These are phyloP conservation scores for Malacoctenus gilli DNA, from an alignment of 2,797 vertebrate species.

Conservation along the genomic window DNA sequence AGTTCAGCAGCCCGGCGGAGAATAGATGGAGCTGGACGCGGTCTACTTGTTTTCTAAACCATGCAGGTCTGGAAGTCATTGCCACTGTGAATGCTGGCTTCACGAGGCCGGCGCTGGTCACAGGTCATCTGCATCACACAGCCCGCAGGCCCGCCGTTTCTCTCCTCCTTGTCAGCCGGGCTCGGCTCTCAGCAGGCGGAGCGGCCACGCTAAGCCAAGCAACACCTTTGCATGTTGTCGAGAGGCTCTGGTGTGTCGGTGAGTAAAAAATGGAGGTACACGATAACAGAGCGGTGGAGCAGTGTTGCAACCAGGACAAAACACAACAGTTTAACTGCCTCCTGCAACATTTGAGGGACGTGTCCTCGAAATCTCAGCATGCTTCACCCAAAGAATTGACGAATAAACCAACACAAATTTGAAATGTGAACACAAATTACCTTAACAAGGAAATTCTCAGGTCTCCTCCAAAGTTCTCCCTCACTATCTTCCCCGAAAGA, in stretches of 20 bases:
- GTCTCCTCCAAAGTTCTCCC: too few species aligned
- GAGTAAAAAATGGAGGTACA: background rate
- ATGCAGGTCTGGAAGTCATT: constrained; percentile 61
- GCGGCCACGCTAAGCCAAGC: constrained; percentile 36
- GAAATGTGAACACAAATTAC: too few species aligned
- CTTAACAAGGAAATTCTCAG: too few species aligned
- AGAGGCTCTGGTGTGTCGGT: background rate
- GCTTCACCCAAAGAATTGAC: too few species aligned
- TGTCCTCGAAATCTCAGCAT: background rate
- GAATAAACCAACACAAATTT: too few species aligned
- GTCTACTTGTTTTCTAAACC: constrained; percentile 58
- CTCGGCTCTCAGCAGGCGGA: constrained; percentile 30
- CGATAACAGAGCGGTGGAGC: background rate
- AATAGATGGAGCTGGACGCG: constrained; percentile 34
- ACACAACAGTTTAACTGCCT: background rate
- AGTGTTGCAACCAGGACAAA: constrained; percentile 3
- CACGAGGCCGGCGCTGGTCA: constrained; percentile 50
- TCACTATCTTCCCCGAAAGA: constrained; percentile 43
- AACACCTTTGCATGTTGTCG: constrained; percentile 3
- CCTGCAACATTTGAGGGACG: too few species aligned
- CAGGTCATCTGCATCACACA: constrained; percentile 63
- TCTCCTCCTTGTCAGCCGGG: constrained; percentile 45
- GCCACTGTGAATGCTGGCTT: constrained; percentile 42
- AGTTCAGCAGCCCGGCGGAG: constrained; percentile 31
- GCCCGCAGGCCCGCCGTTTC: constrained; percentile 40